Conservation (phyloP, 92 coral and sea anemone genomes). For the Desmophyllum pertusum region DNA sequence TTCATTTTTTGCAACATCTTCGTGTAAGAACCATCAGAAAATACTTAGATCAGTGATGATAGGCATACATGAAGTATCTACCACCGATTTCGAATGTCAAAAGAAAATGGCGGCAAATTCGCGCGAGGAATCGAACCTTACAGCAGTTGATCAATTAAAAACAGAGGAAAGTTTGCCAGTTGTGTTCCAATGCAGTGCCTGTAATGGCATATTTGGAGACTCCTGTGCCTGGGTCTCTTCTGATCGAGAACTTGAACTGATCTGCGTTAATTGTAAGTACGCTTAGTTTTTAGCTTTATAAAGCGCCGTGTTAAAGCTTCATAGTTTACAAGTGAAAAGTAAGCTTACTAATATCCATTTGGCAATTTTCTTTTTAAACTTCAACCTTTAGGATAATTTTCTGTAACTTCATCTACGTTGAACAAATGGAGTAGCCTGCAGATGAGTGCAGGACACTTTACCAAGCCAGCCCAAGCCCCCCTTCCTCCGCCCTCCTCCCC, state of each 20-base stretch:
- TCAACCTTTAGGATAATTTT: too few species aligned
- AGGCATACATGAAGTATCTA: background rate
- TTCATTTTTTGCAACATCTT: background rate
- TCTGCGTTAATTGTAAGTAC: constrained; percentile 47
- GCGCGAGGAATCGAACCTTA: constrained; percentile 1
- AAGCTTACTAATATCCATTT: too few species aligned
- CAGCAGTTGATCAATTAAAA: background rate
- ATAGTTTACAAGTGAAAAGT: too few species aligned
- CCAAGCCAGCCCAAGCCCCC: too few species aligned
- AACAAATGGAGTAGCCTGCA: too few species aligned
- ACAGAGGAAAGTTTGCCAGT: constrained; percentile 28
- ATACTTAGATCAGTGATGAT: background rate
- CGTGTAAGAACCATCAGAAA: background rate
- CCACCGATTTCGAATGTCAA: background rate
- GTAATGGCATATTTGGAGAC: constrained; percentile 56
- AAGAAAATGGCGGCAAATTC: constrained; percentile 51
- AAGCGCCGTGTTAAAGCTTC: background rate
- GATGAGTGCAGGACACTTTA: too few species aligned
- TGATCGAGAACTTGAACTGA: constrained; percentile 40
- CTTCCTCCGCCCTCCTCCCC: too few species aligned
- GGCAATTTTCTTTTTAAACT: too few species aligned
- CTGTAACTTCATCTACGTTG: too few species aligned
- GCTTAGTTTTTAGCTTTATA: background rate
- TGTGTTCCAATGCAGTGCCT: constrained; percentile 51
- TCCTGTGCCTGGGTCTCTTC: constrained; percentile 49